Conservation (phyloP, 2,797 vertebrate genomes). For the Molossus alvarezi region DNA sequence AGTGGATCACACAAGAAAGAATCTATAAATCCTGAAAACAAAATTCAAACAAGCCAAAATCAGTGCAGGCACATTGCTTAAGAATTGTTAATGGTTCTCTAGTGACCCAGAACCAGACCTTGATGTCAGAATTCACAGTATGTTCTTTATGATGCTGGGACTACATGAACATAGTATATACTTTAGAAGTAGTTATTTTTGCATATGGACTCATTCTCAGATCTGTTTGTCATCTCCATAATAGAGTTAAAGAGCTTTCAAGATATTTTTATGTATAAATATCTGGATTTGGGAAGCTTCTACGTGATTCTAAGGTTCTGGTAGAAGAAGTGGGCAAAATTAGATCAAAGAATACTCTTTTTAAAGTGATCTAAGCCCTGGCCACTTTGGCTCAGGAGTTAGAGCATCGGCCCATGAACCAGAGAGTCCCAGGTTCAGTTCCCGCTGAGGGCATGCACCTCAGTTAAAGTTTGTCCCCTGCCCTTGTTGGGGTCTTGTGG, state of each 20-base stretch:
- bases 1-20: background rate
- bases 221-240: background rate
- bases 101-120: background rate
- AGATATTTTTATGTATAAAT: constrained; percentile 1
- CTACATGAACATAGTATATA: background rate
- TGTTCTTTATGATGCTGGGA: background rate
- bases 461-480: too few relatives aligned
- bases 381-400: too few relatives aligned
- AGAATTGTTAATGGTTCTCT: background rate
- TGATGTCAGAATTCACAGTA: background rate
- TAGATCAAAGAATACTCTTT: background rate
- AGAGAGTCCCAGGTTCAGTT: too few relatives aligned
- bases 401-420: too few relatives aligned
- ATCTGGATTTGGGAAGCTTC: background rate
- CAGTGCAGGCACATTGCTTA: background rate
- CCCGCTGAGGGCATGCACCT: too few relatives aligned
- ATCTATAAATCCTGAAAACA: constrained; percentile 36
- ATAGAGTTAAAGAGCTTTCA: constrained; percentile 23
- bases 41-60: constrained; percentile 31
- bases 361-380: background rate
- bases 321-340: background rate
- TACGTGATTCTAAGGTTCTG: background rate
- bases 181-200: background rate
- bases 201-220: background rate
- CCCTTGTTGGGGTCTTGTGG: too few relatives aligned